Conservation (phyloP, 2,113 vertebrate species). For the Entomyzon cyanotis region DNA sequence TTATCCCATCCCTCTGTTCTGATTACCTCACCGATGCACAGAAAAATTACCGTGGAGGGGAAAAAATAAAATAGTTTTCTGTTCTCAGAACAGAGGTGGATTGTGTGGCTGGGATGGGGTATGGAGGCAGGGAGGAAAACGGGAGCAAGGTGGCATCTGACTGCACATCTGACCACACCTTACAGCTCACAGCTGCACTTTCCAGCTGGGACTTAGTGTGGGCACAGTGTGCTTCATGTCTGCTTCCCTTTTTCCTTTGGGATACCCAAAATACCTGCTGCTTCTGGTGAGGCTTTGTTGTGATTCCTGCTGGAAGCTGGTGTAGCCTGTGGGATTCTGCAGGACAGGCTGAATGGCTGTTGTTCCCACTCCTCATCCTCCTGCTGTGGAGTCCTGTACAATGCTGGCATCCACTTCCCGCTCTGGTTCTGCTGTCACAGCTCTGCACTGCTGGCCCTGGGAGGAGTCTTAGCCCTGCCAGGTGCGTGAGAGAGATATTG, state of each 20-base stretch:
- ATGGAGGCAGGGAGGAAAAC: background rate
- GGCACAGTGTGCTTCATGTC: background rate
- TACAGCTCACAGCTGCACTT: background rate
- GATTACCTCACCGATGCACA: background rate
- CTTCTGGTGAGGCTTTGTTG: background rate
- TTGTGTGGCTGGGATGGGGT: background rate
- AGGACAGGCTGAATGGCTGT: background rate
- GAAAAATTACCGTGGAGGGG: background rate
- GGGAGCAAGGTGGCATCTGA: background rate
- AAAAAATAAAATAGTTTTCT: background rate
- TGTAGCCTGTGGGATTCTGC: background rate
- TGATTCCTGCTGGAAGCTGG: background rate
- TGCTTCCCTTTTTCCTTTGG: background rate
- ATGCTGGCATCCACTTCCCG: accelerated
- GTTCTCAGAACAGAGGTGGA: background rate
- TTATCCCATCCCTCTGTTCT: background rate
- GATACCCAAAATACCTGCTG: background rate
- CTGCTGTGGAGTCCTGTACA: background rate
- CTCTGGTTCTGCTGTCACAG: background rate
- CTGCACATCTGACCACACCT: background rate
- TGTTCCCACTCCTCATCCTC: background rate
- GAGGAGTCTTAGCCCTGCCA: background rate
- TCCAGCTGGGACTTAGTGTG: background rate
- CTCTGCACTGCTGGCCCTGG: background rate
- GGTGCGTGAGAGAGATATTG: accelerated